A percentile compares a stretch with the other conserved stretches of the same genome.
These are phyloP conservation scores for Orchestia grillus DNA, from an alignment of 1,140 invertebrate species.

Conservation along the genomic window DNA sequence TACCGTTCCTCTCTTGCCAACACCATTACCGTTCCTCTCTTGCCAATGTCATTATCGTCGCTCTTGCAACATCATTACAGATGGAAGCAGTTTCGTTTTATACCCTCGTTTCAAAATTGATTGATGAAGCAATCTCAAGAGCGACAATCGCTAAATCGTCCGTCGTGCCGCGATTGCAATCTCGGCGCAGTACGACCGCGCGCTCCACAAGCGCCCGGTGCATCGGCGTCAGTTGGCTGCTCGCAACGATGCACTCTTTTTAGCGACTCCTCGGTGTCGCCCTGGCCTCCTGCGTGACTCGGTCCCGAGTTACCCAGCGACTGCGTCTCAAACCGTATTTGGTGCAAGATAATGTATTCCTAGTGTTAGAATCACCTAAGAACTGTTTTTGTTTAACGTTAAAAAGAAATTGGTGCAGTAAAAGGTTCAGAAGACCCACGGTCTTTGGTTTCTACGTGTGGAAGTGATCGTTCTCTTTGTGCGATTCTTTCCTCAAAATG, in stretches of 20 bases:
- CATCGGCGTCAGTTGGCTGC: neutral
- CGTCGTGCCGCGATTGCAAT: slow-evolving; percentile 32
- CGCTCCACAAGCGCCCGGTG: neutral
- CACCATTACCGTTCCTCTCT: no score
- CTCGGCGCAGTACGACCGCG: neutral
- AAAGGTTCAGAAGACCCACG: neutral
- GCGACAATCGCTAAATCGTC: slow-evolving; percentile 38
- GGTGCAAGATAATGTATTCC: no score
- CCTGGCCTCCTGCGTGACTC: neutral
- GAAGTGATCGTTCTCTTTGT: neutral
- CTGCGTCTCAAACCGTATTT: no score
- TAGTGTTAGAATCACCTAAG: no score
- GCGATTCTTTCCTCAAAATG: neutral
- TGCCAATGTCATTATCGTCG: neutral
- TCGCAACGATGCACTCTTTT: neutral
- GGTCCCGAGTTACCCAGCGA: neutral
- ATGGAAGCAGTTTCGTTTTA: neutral
- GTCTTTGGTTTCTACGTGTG: neutral
- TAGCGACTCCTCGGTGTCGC: neutral
- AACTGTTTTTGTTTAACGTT: no score
- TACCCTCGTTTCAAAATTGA: slow-evolving; percentile 36
- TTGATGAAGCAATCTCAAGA: slow-evolving; percentile 48
- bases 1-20: no score
- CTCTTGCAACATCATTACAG: neutral
- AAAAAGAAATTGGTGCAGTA: no score